Evolutionary conservation across 2,797 vertebrate genomes (phyloP).

Genomic region (Hydrolagus colliei): DNA sequence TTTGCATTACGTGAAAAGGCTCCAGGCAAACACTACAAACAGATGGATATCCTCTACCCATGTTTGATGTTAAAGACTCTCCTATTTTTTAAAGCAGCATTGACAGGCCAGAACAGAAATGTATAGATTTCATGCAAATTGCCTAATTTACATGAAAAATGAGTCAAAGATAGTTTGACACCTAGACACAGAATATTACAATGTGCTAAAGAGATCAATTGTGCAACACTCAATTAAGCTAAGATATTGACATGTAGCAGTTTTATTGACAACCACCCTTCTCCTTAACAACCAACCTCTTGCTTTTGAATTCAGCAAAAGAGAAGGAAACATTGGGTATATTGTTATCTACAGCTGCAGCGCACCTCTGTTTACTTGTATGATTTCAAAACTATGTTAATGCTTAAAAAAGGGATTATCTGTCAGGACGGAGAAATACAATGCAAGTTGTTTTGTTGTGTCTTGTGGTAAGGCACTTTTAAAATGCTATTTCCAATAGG

Average conservation of each 20-base stretch:
- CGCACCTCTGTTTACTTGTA: neutral
- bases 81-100: slow-evolving; percentile 48
- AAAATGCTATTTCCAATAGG: too few relatives aligned
- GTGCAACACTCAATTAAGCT: slow-evolving; percentile 39
- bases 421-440: neutral
- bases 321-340: neutral
- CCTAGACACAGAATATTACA: slow-evolving; percentile 49
- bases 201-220: slow-evolving; percentile 46
- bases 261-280: neutral
- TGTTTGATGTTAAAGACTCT: slow-evolving; percentile 57
- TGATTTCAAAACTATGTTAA: neutral
- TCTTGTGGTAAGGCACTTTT: too few relatives aligned
- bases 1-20: slow-evolving; percentile 49
- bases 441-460: neutral
- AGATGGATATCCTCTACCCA: slow-evolving; percentile 62
- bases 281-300: neutral
- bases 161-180: slow-evolving; percentile 52
- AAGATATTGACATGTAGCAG: neutral
- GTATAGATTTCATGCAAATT: slow-evolving; percentile 59
- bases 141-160: slow-evolving; percentile 61
- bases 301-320: neutral
- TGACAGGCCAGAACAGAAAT: slow-evolving; percentile 62
- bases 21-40: slow-evolving; percentile 51
- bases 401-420: neutral
- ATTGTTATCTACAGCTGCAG: neutral